Evolutionary conservation across 2,113 vertebrate genomes (phyloP), one percentile per base, ranked within the genome.

Genomic region (Hippoglossus stenolepis): DNA sequence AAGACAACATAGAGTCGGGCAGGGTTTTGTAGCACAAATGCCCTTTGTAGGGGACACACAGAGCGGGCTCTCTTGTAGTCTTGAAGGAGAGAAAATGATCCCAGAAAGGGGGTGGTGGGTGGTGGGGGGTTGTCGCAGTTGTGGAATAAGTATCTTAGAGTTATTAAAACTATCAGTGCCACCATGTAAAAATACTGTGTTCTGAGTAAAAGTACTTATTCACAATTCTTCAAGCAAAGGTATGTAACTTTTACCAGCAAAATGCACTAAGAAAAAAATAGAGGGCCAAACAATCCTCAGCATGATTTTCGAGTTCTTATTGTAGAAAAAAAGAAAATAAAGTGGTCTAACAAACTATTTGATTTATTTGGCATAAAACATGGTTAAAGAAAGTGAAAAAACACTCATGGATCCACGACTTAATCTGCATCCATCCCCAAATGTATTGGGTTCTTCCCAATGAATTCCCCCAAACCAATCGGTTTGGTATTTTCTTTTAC

Each of bases 1-100:
- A 90, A 77, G 73, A 85, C 83, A 93, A 91, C 83, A 90, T n/a
- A 38, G 73, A 74, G 66, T 68, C 74, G 67, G 70, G 85, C 65
- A 69, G 61, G 82, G 73, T 73, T 82, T 77, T 5, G 15, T 38
- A 23, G 65, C 79, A 92, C 78, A 89, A 82, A 82, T 73, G 80
- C 21, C 28, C 87, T 90, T 90, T 91, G 80, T 90, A 66, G 77
- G 67, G 73, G 45, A 69, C 53, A 53, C 8, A 70, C 70, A 71
- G 65, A 75, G 45, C 9, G 12, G 49, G 35, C 58, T 78, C 49
- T 82, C 62, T 73, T 70, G 35, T 72, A 59, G 77, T 40, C 35
- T 3, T 31, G 2, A 38, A 53, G 66, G 3, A 40, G 31, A 54
- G 58, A 45, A 70, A 83, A 66, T 45, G 21, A 73, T 40, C 63